Conservation (phyloP, 2,113 vertebrate genomes). For the Labrus mixtus region DNA sequence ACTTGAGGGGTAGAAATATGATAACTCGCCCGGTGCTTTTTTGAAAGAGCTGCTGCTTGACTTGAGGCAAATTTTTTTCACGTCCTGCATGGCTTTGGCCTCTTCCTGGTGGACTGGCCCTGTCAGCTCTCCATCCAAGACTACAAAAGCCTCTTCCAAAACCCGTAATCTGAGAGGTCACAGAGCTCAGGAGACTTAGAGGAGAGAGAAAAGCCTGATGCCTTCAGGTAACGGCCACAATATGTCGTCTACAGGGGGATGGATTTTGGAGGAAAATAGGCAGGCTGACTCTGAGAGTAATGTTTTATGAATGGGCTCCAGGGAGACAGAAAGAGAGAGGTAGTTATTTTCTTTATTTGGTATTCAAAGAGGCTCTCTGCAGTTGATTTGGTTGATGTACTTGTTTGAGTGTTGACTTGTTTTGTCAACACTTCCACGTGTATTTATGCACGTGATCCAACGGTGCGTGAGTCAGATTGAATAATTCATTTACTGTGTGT, state of each 20-base stretch:
- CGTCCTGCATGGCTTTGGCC: constrained; percentile 38
- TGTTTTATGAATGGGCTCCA: constrained; percentile 45
- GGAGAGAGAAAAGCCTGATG: constrained; percentile 23
- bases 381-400: neutral
- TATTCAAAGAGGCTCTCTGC: constrained; percentile 12
- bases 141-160: constrained; percentile 41
- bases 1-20: constrained; percentile 21
- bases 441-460: constrained; percentile 22
- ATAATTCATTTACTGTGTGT: constrained; percentile 62
- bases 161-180: constrained; percentile 66
- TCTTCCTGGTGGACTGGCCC: constrained; percentile 17
- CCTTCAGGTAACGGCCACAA: constrained; percentile 47
- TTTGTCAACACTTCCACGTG: constrained; percentile 14
- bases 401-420: constrained; percentile 27
- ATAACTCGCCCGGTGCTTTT: constrained; percentile 8
- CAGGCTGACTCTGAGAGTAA: constrained; percentile 7
- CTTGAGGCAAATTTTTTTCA: constrained; percentile 36
- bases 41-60: constrained; percentile 14
- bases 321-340: neutral
- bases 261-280: constrained; percentile 19
- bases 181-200: constrained; percentile 35
- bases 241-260: constrained; percentile 30
- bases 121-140: constrained; percentile 55
- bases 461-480: constrained; percentile 36
- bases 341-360: constrained; percentile 14